These are phyloP conservation scores for Ianthella basta DNA, from an alignment of 37 sponge, comb jelly and placozoan species.

Conservation along the genomic window DNA sequence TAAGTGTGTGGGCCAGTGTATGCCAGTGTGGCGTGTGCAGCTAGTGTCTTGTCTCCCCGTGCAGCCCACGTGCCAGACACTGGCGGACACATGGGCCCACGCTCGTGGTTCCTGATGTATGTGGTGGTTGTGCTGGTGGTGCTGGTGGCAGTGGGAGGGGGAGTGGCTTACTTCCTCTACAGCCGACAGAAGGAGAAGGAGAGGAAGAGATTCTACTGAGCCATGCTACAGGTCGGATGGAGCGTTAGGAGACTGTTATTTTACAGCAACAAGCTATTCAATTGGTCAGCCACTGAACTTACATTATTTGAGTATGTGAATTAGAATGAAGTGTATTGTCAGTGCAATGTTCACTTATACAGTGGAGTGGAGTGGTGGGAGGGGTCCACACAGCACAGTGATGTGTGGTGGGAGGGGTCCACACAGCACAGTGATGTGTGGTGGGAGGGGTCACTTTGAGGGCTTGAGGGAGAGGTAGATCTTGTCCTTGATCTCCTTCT, in stretches of 20 bases:
- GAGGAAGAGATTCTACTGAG: constrained; percentile 51
- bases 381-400: too few species aligned
- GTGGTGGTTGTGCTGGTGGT: constrained; percentile 45
- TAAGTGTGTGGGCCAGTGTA: constrained; percentile 26
- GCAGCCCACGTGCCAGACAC: background rate
- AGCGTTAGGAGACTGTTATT: too few species aligned
- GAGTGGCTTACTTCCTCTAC: constrained; percentile 55
- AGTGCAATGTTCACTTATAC: too few species aligned
- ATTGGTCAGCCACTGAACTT: too few species aligned
- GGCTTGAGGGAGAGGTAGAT: constrained; percentile 60
- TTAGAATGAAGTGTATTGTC: too few species aligned
- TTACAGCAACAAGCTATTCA: too few species aligned
- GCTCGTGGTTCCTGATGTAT: constrained; percentile 38
- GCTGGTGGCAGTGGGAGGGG: constrained; percentile 36
- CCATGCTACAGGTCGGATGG: too few species aligned
- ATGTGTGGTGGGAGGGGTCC: too few species aligned
- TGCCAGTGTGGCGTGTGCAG: background rate
- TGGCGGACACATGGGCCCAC: constrained; percentile 23
- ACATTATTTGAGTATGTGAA: too few species aligned
- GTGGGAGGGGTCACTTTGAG: too few species aligned
- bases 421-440: too few species aligned
- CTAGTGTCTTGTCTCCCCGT: background rate
- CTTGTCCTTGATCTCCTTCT: constrained; percentile 65
- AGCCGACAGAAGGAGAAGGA: constrained; percentile 31
- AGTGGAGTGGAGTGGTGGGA: too few species aligned